Evolutionary conservation across 1,140 invertebrate species (phyloP).

Genomic region (Drosophila tani): DNA sequence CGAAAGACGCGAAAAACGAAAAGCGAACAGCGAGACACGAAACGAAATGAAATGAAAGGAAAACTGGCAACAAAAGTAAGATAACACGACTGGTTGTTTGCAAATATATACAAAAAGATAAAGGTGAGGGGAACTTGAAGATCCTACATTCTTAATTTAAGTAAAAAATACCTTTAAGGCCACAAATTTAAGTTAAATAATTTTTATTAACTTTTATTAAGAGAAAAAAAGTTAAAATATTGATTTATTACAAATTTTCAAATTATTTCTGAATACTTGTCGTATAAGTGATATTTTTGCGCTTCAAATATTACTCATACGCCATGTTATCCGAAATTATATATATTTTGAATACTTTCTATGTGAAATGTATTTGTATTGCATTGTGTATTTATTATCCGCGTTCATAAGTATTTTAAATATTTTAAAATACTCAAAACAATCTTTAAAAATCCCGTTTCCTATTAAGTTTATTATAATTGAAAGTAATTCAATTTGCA

Average conservation of each 20-base stretch:
- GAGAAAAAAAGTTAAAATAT: neutral
- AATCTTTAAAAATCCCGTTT: neutral
- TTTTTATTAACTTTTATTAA: too few relatives aligned
- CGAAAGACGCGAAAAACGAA: slow-evolving; percentile 31
- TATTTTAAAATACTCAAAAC: neutral
- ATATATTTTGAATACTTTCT: too few relatives aligned
- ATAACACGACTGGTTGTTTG: slow-evolving; percentile 22
- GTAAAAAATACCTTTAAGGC: too few relatives aligned
- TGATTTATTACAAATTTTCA: neutral
- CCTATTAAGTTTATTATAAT: neutral
- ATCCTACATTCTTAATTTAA: slow-evolving; percentile 2
- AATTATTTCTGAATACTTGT: neutral
- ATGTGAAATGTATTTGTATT: too few relatives aligned
- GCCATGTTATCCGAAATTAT: neutral
- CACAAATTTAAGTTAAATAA: too few relatives aligned
- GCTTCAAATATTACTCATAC: slow-evolving; percentile 14
- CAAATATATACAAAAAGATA: neutral
- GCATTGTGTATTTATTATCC: neutral
- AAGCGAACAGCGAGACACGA: slow-evolving; percentile 8
- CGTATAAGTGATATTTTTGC: neutral
- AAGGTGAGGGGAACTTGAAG: neutral
- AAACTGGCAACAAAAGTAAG: slow-evolving; percentile 25
- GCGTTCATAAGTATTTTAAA: neutral
- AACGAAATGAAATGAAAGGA: slow-evolving; percentile 41
- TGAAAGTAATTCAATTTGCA: slow-evolving; percentile 6